A percentile compares a stretch with the other conserved stretches of the same genome.
Evolutionary conservation across 2,113 vertebrate genomes (phyloP).

Genomic region (Oriolus oriolus): DNA sequence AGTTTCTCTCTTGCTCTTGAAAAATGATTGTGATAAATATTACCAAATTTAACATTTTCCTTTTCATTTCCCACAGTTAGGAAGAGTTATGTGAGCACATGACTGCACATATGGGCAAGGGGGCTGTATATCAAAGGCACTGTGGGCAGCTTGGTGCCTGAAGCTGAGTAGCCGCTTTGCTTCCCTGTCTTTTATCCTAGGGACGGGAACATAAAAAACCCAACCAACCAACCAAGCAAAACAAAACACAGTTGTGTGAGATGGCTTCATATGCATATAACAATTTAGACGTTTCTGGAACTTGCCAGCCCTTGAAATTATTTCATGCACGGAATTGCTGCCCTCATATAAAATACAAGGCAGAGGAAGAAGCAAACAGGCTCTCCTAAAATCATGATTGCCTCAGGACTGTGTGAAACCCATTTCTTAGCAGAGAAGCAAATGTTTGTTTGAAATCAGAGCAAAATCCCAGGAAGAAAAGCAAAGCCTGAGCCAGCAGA

Average conservation of each 20-base stretch:
- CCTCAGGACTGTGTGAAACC: neutral
- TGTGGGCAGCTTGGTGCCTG: neutral
- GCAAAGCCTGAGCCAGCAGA: neutral
- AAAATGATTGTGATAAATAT: neutral
- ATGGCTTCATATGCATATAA: neutral
- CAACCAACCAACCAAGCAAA: neutral
- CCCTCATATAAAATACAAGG: neutral
- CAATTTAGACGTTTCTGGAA: neutral
- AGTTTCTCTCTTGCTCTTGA: constrained; percentile 13
- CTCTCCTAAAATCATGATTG: neutral
- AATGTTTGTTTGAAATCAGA: neutral
- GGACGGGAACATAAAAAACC: neutral
- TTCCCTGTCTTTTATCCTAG: neutral
- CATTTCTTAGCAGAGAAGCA: neutral
- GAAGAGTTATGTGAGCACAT: neutral
- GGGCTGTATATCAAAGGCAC: neutral
- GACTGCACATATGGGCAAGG: neutral
- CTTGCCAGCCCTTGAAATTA: neutral
- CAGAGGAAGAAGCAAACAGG: neutral
- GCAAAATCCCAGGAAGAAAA: neutral
- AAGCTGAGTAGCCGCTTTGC: neutral
- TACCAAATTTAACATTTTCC: constrained; percentile 20
- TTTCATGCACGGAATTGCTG: neutral
- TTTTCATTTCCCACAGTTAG: constrained; percentile 21
- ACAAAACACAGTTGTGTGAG: neutral